Evolutionary conservation across 2,888 invertebrate genomes (phyloP), one percentile per base, ranked within the genome.

Genomic region (Lasioglossum oenotherae): DNA sequence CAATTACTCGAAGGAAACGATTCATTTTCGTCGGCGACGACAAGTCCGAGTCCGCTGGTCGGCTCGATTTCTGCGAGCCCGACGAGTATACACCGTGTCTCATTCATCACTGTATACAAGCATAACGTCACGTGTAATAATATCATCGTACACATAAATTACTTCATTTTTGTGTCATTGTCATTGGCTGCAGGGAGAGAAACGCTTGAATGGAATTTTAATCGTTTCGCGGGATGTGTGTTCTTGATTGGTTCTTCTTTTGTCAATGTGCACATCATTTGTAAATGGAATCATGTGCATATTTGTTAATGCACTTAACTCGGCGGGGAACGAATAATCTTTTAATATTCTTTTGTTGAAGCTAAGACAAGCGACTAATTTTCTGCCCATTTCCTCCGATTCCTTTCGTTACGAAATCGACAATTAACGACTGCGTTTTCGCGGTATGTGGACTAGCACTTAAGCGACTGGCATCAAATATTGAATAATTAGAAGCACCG

Each of bases 1-100:
- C 38, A 69, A 69, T 69, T 38, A 69, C 69, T 31, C 19, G 53
- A 41, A 74, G 82, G 79, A 79, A 82, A 35, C 74, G 69, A 79
- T 67, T 78, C 74, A 44, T 78, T 82, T 60, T 69, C 69, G 69
- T 67, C 49, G 49, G n/a, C 23, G 67, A 57, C 35, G 27, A 31
- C 31, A 31, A 64, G 27, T 14, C 27, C 60, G 27, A 27, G 67
- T 57, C 35, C 19, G n/a, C 35, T 4, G 38, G 69, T 16, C 64
- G 67, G n/a, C 19, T 31, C 35, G 35, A 41, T 57, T 38, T 64
- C 53, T 67, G 46, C 16, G 4, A 14, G 27, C 14, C 53, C 53
- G 23, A 23, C 23, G 53, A 53, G 23, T 53, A 53, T 53, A 53
- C 53, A 23, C 23, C 19, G 53, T 53, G 53, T 53, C 53, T 53